Conservation (phyloP, 2,888 invertebrate species). For the Pimpla rufipes region DNA sequence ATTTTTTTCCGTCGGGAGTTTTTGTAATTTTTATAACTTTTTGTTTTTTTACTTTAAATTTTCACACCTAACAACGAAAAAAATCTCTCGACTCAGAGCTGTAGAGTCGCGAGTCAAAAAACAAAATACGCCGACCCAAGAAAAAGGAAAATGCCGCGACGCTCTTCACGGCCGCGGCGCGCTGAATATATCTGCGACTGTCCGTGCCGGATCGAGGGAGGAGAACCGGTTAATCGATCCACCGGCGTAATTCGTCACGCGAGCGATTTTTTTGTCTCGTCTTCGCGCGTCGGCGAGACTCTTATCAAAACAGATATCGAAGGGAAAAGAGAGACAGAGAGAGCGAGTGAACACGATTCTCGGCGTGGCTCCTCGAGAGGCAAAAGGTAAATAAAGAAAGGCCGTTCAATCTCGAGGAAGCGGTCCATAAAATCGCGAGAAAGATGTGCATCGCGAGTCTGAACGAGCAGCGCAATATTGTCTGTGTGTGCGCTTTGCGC, state of each 20-base stretch:
- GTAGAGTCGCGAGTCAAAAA: too few relatives aligned
- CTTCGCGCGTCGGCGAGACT: not conserved
- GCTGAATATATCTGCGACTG: slow-evolving; percentile 20
- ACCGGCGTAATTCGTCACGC: slow-evolving; percentile 53
- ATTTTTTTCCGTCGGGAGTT: too few relatives aligned
- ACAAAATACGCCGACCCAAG: not conserved
- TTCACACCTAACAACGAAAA: too few relatives aligned
- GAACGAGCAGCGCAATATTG: not conserved
- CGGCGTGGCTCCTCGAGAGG: not conserved
- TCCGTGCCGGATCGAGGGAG: slow-evolving; percentile 3
- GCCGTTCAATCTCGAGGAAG: slow-evolving; percentile 54
- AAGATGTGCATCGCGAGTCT: slow-evolving; percentile 30
- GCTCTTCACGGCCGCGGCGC: slow-evolving; percentile 43
- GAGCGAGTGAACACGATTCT: too few relatives aligned
- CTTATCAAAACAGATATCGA: slow-evolving; percentile 31
- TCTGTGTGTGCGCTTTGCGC: not conserved
- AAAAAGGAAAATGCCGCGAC: not conserved
- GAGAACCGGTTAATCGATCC: slow-evolving; percentile 61
- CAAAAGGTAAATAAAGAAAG: slow-evolving; percentile 57
- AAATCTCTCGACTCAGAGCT: too few relatives aligned
- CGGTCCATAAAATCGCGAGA: slow-evolving; percentile 52
- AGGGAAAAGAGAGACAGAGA: too few relatives aligned
- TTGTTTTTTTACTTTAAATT: too few relatives aligned
- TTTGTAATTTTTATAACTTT: too few relatives aligned
- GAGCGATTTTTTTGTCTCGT: slow-evolving; percentile 21